A percentile compares a stretch with the other conserved stretches of the same genome.
Evolutionary conservation across 2,888 invertebrate genomes (phyloP).

Genomic region (Mesorhabditis spiculigera): DNA sequence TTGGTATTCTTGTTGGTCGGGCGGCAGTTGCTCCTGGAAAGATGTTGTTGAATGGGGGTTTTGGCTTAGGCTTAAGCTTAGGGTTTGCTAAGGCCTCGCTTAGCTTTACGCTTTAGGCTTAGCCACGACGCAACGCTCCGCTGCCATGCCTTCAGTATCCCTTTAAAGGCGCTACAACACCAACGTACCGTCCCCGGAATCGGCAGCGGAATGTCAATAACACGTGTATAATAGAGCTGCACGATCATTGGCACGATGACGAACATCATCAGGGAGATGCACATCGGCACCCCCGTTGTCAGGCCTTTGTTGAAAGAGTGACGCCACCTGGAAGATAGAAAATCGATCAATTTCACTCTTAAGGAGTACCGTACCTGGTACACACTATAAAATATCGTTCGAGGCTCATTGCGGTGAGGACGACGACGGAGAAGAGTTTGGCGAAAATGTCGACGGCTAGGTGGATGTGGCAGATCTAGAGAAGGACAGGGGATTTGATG

Average conservation of each 20-base stretch:
- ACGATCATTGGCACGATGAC: slow-evolving; percentile 16
- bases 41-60: too few relatives aligned
- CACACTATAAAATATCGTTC: slow-evolving; percentile 51
- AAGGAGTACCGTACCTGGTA: slow-evolving; percentile 25
- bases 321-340: slow-evolving; percentile 11
- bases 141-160: background rate
- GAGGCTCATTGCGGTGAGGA: slow-evolving; percentile 47
- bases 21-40: background rate
- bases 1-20: background rate
- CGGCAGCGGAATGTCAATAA: slow-evolving; percentile 2
- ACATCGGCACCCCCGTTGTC: slow-evolving; percentile 6
- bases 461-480: slow-evolving; percentile 38
- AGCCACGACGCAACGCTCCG: background rate
- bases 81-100: too few relatives aligned
- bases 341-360: background rate
- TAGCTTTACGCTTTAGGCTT: background rate
- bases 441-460: slow-evolving; percentile 44
- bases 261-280: slow-evolving; percentile 13
- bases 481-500: background rate
- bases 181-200: background rate
- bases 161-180: background rate
- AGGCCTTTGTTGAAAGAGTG: slow-evolving; percentile 11
- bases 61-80: too few relatives aligned
- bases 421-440: slow-evolving; percentile 46
- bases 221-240: slow-evolving; percentile 4